Conservation (phyloP, 2,888 invertebrate species). For the Netelia inedita region DNA sequence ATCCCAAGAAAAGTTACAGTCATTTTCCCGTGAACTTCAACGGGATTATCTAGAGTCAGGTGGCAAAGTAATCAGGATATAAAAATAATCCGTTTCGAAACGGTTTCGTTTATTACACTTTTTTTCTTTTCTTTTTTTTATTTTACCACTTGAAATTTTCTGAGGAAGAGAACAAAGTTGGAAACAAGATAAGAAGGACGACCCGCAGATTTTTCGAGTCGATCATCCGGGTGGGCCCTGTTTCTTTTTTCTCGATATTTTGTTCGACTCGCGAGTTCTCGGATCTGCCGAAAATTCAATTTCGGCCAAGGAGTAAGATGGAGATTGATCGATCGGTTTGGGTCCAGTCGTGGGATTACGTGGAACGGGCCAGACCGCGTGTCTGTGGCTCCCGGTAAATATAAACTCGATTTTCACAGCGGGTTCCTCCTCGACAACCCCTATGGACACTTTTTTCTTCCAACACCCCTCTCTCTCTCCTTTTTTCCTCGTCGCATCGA, state of each 20-base stretch:
- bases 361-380: slow-evolving; percentile 46
- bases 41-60: slow-evolving; percentile 16
- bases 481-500: slow-evolving; percentile 47
- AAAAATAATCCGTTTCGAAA: slow-evolving; percentile 39
- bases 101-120: slow-evolving; percentile 25
- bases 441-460: slow-evolving; percentile 56
- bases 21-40: not conserved
- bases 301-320: slow-evolving; percentile 45
- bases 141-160: slow-evolving; percentile 31
- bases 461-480: slow-evolving; percentile 26
- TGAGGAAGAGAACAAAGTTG: not conserved
- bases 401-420: slow-evolving; percentile 66
- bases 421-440: slow-evolving; percentile 63
- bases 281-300: slow-evolving; percentile 70
- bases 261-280: slow-evolving; percentile 23
- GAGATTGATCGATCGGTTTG: slow-evolving; percentile 72
- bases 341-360: slow-evolving; percentile 63
- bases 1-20: not conserved
- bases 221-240: slow-evolving; percentile 64
- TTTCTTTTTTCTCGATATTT: slow-evolving; percentile 2
- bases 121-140: slow-evolving; percentile 10
- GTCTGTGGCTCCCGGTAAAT: slow-evolving; percentile 30
- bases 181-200: slow-evolving; percentile 38
- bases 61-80: slow-evolving; percentile 52
- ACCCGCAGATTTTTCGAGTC: slow-evolving; percentile 69